Evolutionary conservation across 2,113 vertebrate species (phyloP), one percentile per base, ranked within the genome.

Genomic region (Caranx melampygus): DNA sequence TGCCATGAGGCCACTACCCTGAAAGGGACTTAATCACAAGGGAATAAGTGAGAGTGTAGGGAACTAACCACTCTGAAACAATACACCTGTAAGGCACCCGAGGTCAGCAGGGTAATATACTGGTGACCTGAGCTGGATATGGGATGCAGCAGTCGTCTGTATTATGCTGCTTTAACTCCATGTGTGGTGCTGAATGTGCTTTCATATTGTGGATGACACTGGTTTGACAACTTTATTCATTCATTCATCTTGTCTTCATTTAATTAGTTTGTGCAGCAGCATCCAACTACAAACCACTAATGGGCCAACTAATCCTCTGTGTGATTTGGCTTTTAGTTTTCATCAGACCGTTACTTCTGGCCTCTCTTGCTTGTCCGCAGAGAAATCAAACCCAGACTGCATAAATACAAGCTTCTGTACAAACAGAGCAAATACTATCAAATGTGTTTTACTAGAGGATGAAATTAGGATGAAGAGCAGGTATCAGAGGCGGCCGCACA

Each of bases 191-290:
- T 49, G 47, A 1, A 37, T 31, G 6, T 42, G n/a, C 49, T 34
- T 64, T 54, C 5, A 9, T 49, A 0, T 18, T 49, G 26, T 57
- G 31, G 2, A 57, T 75, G 21, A 37, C 37, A 11, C 16, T 15
- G 7, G 40, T 1, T 6, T n/a, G 6, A 42, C 18, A 26, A 3
- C 59, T 33, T 65, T n/a, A 6, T 58, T 42, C 6, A 15, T 42
- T 21, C 44, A 68, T 35, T 54, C 47, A 35, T 11, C 45, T 35
- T 10, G 26, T 8, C 12, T 42, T 61, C 62, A 58, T 59, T 66
- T 60, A 37, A 58, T 65, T 42, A 66, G 69, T 14, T 65, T 72
- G 26, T 18, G 45, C 57, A 62, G 42, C 20, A 37, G 31, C 37
- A 26, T 57, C 31, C 20, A 40, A 69, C n/a, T 40, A 73, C 26